These are phyloP conservation scores for Gallirallus australis DNA, from an alignment of 2,797 vertebrate genomes.

Conservation along the genomic window DNA sequence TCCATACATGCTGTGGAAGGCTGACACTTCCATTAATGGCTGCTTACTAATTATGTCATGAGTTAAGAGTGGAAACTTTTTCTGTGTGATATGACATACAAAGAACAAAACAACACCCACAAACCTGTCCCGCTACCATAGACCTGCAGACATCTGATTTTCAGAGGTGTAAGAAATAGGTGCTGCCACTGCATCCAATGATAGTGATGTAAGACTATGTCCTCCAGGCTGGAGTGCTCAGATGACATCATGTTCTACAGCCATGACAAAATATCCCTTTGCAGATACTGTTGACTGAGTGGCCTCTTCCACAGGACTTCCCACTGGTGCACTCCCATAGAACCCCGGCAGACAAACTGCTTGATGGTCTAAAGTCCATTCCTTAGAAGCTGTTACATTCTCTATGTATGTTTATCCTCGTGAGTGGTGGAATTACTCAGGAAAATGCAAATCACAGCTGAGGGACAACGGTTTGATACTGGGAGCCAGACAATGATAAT, in stretches of 20 bases:
- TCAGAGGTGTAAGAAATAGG: background rate
- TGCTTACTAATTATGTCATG: background rate
- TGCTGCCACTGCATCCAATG: background rate
- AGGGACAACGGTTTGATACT: background rate
- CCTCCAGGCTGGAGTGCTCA: background rate
- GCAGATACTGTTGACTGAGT: background rate
- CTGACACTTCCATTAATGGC: conserved; percentile 53
- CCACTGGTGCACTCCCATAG: background rate
- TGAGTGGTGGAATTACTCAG: background rate
- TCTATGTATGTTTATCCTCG: background rate
- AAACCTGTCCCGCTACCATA: background rate
- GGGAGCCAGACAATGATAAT: background rate
- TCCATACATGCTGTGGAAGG: conserved; percentile 22
- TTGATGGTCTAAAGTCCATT: background rate
- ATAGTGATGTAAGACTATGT: background rate
- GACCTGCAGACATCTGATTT: background rate
- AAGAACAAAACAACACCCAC: background rate
- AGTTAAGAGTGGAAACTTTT: background rate
- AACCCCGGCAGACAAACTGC: background rate
- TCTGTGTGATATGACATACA: background rate
- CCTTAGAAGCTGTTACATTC: background rate
- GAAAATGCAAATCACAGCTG: background rate
- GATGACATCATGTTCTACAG: background rate
- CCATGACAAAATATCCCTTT: background rate
- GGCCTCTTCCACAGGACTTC: background rate